Evolutionary conservation across 2,888 invertebrate species (phyloP).

Genomic region (Catotricha subobsoleta): DNA sequence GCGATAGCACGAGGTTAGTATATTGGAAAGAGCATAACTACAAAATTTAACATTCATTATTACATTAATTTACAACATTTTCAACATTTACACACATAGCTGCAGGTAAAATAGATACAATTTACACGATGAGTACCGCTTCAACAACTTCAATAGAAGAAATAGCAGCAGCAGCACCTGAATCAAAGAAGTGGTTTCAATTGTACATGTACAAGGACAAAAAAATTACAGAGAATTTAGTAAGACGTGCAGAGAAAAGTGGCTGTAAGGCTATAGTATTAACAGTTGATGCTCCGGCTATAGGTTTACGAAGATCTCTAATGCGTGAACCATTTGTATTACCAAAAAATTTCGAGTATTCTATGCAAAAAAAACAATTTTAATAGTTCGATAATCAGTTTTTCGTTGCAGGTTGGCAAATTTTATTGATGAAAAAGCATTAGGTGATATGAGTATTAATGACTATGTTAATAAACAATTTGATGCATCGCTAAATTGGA

Average conservation of each 20-base stretch:
- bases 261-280: constrained; percentile 77
- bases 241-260: constrained; percentile 58
- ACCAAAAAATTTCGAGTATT: constrained; percentile 56
- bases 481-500: constrained; percentile 68
- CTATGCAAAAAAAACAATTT: too few relatives aligned
- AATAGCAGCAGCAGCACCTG: constrained; percentile 57
- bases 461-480: constrained; percentile 61
- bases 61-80: neutral
- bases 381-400: constrained; percentile 6
- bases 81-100: constrained; percentile 32
- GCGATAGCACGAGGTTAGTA: constrained; percentile 42
- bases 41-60: neutral
- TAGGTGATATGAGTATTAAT: constrained; percentile 50
- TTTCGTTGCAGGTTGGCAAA: constrained; percentile 52
- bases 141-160: constrained; percentile 79
- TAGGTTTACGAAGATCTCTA: constrained; percentile 69
- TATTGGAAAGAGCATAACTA: neutral
- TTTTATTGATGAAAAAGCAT: constrained; percentile 40
- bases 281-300: constrained; percentile 76
- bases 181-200: constrained; percentile 74
- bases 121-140: constrained; percentile 71
- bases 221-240: constrained; percentile 53
- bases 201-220: constrained; percentile 76
- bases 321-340: constrained; percentile 66
- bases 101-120: constrained; percentile 52